A percentile compares a stretch with the other conserved stretches of the same genome.
Evolutionary conservation across 2,113 vertebrate species (phyloP).

Genomic region (Pseudonaja textilis): DNA sequence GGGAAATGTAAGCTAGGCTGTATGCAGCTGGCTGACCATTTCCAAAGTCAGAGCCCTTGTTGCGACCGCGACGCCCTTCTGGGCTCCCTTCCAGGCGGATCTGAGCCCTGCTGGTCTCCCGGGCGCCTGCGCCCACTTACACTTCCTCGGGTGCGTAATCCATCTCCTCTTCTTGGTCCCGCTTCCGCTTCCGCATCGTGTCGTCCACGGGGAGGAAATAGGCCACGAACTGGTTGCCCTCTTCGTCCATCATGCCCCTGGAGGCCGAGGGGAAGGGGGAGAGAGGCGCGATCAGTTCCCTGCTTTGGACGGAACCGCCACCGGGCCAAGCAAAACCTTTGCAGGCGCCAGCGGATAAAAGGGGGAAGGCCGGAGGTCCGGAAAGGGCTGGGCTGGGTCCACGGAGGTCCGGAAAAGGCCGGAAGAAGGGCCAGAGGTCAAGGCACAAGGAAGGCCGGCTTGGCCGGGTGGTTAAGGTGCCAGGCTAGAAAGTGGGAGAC

Average conservation of each 20-base stretch:
- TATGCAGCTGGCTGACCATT: background rate
- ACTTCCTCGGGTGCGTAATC: constrained; percentile 90
- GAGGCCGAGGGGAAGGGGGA: fast-evolving
- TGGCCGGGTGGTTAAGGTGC: too few species aligned
- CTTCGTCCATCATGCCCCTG: constrained; percentile 97
- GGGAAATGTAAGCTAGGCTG: background rate
- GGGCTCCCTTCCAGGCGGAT: too few species aligned
- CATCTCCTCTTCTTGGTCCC: constrained; percentile 86
- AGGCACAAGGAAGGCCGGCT: background rate
- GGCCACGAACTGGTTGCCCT: constrained; percentile 95
- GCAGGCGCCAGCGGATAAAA: background rate
- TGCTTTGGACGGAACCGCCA: background rate
- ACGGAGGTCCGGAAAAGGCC: too few species aligned
- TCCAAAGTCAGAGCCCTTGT: background rate
- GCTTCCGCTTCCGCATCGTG: constrained; percentile 88
- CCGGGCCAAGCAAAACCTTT: background rate
- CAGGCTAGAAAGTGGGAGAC: background rate
- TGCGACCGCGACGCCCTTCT: background rate
- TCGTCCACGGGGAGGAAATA: constrained; percentile 93
- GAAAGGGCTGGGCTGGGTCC: background rate
- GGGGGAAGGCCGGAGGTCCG: background rate
- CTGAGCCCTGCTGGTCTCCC: too few species aligned
- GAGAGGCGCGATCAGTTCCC: background rate
- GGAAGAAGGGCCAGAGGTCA: too few species aligned
- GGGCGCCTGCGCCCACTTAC: constrained; percentile 62